Conservation (phyloP, 2,797 vertebrate genomes). For the Catharus ustulatus region DNA sequence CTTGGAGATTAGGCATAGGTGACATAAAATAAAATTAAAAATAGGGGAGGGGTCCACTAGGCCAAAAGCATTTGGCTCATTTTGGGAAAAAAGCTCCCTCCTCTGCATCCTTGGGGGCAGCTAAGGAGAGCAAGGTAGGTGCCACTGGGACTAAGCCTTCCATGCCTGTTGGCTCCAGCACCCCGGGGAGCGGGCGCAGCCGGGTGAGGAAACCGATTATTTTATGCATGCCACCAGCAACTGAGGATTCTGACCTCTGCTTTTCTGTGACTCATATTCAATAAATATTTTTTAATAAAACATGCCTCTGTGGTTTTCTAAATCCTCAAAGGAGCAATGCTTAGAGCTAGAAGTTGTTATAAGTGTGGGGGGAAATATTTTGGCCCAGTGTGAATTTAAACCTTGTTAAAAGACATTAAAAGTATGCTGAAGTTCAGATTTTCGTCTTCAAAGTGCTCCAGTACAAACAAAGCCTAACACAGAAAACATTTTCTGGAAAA, state of each 20-base stretch:
- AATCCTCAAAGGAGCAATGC: slow-evolving; percentile 60
- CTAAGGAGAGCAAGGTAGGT: background rate
- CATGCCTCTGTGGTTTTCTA: slow-evolving; percentile 45
- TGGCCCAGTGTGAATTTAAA: slow-evolving; percentile 67
- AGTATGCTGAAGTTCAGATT: slow-evolving; percentile 65
- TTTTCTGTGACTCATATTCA: slow-evolving; percentile 57
- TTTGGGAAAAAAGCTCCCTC: background rate
- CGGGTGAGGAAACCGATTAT: background rate
- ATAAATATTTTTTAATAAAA: slow-evolving; percentile 65
- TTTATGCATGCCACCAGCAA: slow-evolving; percentile 10
- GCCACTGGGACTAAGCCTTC: background rate
- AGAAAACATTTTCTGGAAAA: slow-evolving; percentile 64
- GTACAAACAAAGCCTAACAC: slow-evolving; percentile 67
- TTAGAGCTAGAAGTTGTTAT: slow-evolving; percentile 34
- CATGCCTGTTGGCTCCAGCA: background rate
- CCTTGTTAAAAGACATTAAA: slow-evolving; percentile 66
- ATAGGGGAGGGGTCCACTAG: background rate
- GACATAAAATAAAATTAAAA: background rate
- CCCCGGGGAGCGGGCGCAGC: accelerated
- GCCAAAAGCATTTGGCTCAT: background rate
- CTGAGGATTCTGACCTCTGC: slow-evolving; percentile 29
- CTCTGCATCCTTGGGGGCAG: background rate
- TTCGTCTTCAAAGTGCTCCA: slow-evolving; percentile 62
- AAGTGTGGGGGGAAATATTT: background rate
- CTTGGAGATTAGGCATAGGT: background rate